Percentiles rank a stretch among this genome's conserved stretches.
These are phyloP conservation scores for Hirudo medicinalis DNA, from an alignment of 1,140 invertebrate genomes.

Conservation along the genomic window DNA sequence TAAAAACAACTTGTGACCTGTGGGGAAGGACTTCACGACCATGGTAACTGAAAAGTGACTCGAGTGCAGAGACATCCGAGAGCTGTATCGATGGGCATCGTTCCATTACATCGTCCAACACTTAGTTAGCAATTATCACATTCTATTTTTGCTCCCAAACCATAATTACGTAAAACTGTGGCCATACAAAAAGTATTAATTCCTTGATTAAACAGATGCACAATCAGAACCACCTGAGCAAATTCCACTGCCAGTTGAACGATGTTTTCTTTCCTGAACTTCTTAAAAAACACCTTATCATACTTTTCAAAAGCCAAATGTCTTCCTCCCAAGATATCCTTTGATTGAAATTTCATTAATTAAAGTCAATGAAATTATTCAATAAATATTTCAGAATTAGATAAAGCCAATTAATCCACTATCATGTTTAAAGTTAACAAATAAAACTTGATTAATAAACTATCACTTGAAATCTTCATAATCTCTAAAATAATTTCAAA, in stretches of 20 bases:
- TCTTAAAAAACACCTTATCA: constrained; percentile 48
- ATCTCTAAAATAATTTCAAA: no score
- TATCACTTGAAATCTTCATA: no score
- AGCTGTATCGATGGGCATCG: constrained; percentile 28
- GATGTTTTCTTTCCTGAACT: constrained; percentile 48
- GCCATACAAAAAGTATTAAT: neutral
- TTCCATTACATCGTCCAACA: neutral
- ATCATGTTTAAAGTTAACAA: no score
- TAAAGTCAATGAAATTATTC: constrained; percentile 1
- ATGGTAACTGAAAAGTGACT: constrained; percentile 58
- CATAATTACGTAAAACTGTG: neutral
- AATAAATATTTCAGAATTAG: constrained; percentile 4
- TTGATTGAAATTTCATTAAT: constrained; percentile 26
- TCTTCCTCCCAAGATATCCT: constrained; percentile 43
- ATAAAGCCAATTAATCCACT: no score
- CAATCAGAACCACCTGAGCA: constrained; percentile 42
- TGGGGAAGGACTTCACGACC: constrained; percentile 51
- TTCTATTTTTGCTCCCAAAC: neutral
- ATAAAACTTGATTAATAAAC: no score
- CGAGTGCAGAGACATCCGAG: constrained; percentile 48
- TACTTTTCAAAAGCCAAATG: constrained; percentile 42
- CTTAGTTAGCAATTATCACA: neutral
- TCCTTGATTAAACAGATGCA: neutral
- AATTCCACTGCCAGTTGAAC: constrained; percentile 51
- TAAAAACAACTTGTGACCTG: constrained; percentile 38